Evolutionary conservation across 2,113 vertebrate genomes (phyloP).

Genomic region (Phasianus colchicus): DNA sequence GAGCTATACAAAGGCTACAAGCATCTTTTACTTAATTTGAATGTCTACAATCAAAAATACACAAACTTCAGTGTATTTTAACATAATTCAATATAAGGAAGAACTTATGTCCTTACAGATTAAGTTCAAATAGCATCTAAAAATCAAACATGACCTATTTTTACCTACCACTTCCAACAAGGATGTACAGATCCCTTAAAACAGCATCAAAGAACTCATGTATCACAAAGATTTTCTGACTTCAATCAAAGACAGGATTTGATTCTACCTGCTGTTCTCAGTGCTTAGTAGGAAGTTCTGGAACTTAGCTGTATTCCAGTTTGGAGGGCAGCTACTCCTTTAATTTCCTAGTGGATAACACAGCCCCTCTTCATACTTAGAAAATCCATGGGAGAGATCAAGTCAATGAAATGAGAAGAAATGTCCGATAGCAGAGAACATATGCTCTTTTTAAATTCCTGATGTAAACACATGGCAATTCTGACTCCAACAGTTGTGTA

Average conservation of each 20-base stretch:
- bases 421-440: background rate
- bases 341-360: background rate
- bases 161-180: background rate
- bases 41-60: background rate
- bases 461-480: background rate
- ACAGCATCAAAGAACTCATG: background rate
- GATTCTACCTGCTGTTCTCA: background rate
- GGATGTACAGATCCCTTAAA: background rate
- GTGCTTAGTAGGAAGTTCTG: background rate
- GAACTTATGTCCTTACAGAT: background rate
- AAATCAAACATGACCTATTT: background rate
- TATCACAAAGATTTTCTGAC: background rate
- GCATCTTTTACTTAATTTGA: background rate
- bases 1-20: background rate
- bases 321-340: background rate
- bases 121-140: background rate
- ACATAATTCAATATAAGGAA: background rate
- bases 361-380: background rate
- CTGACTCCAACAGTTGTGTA: background rate
- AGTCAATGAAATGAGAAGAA: background rate
- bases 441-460: accelerated
- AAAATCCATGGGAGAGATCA: background rate
- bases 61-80: background rate
- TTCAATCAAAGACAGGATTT: background rate
- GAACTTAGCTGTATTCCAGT: background rate